Conservation (phyloP, 2,888 invertebrate genomes). For the Hanleya hanleyi region DNA sequence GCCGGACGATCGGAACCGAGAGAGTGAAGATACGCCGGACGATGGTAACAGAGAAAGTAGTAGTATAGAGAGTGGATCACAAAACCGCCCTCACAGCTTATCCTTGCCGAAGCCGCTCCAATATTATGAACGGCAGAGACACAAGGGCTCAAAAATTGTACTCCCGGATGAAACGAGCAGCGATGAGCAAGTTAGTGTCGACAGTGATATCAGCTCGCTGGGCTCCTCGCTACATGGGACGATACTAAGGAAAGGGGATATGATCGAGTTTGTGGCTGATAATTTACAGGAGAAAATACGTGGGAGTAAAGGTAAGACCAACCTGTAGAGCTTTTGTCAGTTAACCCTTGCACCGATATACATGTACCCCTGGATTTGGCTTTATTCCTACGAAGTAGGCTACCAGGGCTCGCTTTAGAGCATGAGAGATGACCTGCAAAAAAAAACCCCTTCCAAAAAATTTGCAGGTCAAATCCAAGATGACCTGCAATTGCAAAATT, state of each 20-base stretch:
- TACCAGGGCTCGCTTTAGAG: too few relatives aligned
- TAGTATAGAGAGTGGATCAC: neutral
- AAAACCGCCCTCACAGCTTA: conserved; percentile 49
- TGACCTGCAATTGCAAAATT: too few relatives aligned
- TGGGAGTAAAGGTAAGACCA: conserved; percentile 79
- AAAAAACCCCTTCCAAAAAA: too few relatives aligned
- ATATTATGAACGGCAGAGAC: conserved; percentile 27
- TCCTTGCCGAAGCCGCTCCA: conserved; percentile 41
- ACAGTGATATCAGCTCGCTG: conserved; percentile 43
- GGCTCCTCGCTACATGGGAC: conserved; percentile 77
- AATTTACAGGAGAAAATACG: conserved; percentile 90
- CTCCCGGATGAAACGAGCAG: neutral
- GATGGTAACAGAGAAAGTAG: neutral
- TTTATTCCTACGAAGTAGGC: too few relatives aligned
- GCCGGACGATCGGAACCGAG: too few relatives aligned
- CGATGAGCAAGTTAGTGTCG: conserved; percentile 45
- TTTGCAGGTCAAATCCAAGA: too few relatives aligned
- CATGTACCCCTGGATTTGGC: too few relatives aligned
- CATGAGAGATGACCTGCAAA: too few relatives aligned
- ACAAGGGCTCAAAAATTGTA: conserved; percentile 39
- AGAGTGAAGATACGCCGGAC: too few relatives aligned
- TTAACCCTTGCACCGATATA: too few relatives aligned
- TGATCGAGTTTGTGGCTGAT: conserved; percentile 96
- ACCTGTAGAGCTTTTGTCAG: too few relatives aligned
- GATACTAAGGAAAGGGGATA: conserved; percentile 88